Evolutionary conservation across 2,888 invertebrate species (phyloP).

Genomic region (Agrochola litura): DNA sequence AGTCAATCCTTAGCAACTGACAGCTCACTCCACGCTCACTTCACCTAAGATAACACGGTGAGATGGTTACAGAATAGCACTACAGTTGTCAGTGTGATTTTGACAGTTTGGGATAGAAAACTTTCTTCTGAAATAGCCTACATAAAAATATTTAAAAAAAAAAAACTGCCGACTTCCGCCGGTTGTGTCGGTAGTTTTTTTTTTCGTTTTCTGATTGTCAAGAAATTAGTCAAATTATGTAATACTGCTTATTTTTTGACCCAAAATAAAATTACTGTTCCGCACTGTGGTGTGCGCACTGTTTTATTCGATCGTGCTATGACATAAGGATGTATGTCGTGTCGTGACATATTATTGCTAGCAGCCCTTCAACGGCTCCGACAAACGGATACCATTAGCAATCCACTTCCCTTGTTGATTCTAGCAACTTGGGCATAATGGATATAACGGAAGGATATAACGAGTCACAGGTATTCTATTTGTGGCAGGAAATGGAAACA

Average conservation of each 20-base stretch:
- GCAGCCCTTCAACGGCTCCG: conserved; percentile 7
- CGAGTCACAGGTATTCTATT: conserved; percentile 35
- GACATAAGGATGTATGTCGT: conserved; percentile 16
- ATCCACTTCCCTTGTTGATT: conserved; percentile 58
- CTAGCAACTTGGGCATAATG: conserved; percentile 29
- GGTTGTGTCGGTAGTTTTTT: too few species aligned
- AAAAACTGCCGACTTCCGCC: too few species aligned
- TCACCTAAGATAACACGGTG: too few species aligned
- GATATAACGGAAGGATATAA: conserved; percentile 25
- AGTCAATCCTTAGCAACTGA: too few species aligned
- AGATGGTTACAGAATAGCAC: too few species aligned
- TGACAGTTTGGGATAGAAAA: too few species aligned
- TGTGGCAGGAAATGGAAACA: conserved; percentile 30
- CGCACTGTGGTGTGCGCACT: background rate
- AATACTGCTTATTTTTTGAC: background rate
- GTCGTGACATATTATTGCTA: conserved; percentile 36
- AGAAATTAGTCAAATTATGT: background rate
- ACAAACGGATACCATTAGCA: conserved; percentile 59
- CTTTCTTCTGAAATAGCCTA: too few species aligned
- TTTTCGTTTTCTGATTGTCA: background rate
- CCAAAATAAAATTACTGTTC: background rate
- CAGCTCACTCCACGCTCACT: too few species aligned
- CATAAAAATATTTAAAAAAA: too few species aligned
- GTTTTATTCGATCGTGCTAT: background rate
- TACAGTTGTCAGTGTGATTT: too few species aligned